Evolutionary conservation across 2,888 invertebrate species (phyloP).

Genomic region (Argyra leucocephala): DNA sequence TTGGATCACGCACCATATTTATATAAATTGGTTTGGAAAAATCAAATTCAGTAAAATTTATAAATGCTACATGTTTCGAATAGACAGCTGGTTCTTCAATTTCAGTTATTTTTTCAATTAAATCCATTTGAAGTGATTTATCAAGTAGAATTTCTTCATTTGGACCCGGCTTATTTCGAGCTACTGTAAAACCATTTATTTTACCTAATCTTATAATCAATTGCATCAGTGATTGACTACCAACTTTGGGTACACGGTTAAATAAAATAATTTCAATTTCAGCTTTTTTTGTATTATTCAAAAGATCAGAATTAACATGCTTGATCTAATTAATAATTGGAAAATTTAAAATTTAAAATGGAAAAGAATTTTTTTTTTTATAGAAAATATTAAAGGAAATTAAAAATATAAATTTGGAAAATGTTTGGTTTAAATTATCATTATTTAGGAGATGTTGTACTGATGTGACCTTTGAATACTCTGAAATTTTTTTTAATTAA

Average conservation of each 20-base stretch:
- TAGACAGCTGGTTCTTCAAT: slow-evolving; percentile 67
- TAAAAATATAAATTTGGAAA: neutral
- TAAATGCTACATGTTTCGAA: slow-evolving; percentile 77
- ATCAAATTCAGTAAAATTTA: slow-evolving; percentile 68
- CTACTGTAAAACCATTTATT: slow-evolving; percentile 58
- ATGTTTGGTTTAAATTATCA: too few species aligned
- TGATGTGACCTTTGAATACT: neutral
- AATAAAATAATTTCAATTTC: slow-evolving; percentile 66
- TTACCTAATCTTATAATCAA: slow-evolving; percentile 57
- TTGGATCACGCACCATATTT: slow-evolving; percentile 75
- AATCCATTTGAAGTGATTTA: slow-evolving; percentile 61
- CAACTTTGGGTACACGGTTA: slow-evolving; percentile 83
- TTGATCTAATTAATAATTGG: neutral
- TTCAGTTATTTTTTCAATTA: slow-evolving; percentile 61
- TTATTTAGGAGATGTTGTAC: neutral
- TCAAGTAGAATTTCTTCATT: slow-evolving; percentile 46
- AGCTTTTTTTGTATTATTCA: slow-evolving; percentile 35
- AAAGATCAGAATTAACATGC: neutral
- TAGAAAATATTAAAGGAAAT: neutral
- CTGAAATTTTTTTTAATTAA: too few species aligned
- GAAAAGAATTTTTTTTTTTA: too few species aligned
- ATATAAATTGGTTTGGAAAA: slow-evolving; percentile 73
- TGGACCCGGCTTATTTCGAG: slow-evolving; percentile 69
- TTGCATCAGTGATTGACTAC: slow-evolving; percentile 82
- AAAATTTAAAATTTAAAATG: neutral